Evolutionary conservation across 2,113 vertebrate genomes (phyloP), one percentile per base, ranked within the genome.

Genomic region (Centropus bengalensis): DNA sequence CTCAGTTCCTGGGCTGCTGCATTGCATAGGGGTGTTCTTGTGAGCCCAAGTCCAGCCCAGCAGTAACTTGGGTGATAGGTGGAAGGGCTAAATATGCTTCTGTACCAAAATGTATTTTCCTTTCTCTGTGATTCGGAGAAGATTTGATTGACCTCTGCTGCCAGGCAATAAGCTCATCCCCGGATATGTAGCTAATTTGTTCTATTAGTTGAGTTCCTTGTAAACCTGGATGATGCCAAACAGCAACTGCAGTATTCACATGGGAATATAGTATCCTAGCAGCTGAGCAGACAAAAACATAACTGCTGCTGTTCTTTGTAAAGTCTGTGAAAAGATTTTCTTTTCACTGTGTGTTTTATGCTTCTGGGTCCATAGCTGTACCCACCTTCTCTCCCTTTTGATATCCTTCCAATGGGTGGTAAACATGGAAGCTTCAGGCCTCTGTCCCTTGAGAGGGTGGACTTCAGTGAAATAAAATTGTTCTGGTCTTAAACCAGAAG

Each of bases 51-150:
- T 59, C 22, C 42, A 38, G 28, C 64, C 21, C 40, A 2, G 0
- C 0, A 0, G 19, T 55, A 30, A 23, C 51, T 8, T 73, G 42
- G 9, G 4, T 52, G 30, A 20, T 74, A 45, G 23, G 9, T 77
- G 33, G 40, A 55, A 82, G 59, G 44, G 6, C 15, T 9, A 21
- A 45, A 27, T 40, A 38, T 69, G n/a, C 27, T 69, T 36, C 51
- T 30, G 6, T 47, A 32, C 40, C 40, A 54, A 49, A 49, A 47
- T 28, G 20, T 23, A 3, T 33, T 58, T 82, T 67, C 32, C 28
- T 63, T 42, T 75, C 30, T 54, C 56, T 82, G 38, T 59, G 56
- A 28, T 55, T 40, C 33, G 71, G 69, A 70, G 27, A 55, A 47
- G 33, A 52, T 40, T 51, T 33, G 10, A 10, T 69, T 85, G 88